Evolutionary conservation across 1,140 invertebrate species (phyloP).

Genomic region (Saccostrea glomerata): DNA sequence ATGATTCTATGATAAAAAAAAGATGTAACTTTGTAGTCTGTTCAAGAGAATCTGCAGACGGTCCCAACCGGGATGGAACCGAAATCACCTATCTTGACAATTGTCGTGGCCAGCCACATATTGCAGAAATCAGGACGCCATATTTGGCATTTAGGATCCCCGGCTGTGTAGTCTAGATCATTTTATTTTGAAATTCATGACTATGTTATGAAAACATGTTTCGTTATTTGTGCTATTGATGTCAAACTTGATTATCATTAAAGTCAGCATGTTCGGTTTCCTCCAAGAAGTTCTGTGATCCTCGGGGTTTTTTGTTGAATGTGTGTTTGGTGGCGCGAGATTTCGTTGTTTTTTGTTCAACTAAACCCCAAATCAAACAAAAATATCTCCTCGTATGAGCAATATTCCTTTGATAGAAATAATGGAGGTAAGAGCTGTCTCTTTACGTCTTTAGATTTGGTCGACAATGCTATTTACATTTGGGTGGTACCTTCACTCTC

Average conservation of each 20-base stretch:
- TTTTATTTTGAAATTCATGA: conserved; percentile 28
- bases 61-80: neutral
- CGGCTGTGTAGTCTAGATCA: neutral
- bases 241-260: conserved; percentile 18
- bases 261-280: neutral
- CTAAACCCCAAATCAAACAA: neutral
- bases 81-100: neutral
- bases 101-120: neutral
- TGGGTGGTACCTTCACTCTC: neutral
- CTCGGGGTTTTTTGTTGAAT: neutral
- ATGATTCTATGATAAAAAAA: neutral
- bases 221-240: conserved; percentile 1
- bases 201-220: conserved; percentile 26
- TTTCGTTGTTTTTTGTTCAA: neutral
- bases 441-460: neutral
- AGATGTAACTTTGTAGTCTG: neutral
- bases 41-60: neutral
- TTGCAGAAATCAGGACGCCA: conserved; percentile 5
- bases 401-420: conserved; percentile 1
- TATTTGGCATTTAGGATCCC: conserved; percentile 15
- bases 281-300: neutral
- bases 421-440: neutral
- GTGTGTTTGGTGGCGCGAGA: neutral
- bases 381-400: neutral
- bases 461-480: neutral